A percentile compares a stretch with the other conserved stretches of the same genome.
phyloP scores from a whole-genome alignment of 2,888 invertebrate species.

The Diadegma fenestrale region DNA sequence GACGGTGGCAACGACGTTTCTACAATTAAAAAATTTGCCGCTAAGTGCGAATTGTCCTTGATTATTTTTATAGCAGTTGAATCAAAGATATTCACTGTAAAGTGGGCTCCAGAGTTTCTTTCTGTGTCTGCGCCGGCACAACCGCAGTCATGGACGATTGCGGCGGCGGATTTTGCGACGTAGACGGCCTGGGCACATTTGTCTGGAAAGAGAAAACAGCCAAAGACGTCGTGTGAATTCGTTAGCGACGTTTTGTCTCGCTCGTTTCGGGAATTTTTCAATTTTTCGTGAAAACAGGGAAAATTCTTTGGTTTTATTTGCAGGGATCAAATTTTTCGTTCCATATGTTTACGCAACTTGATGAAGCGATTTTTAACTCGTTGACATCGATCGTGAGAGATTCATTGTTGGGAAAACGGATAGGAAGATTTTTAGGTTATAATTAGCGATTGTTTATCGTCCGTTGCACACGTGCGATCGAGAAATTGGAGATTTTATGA shows the following conservation, averaged over 20 bases:
- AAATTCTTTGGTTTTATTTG: too few species aligned
- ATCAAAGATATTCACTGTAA: constrained; percentile 78
- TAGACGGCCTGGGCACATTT: constrained; percentile 80
- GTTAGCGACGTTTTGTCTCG: too few species aligned
- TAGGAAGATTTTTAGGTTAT: not conserved
- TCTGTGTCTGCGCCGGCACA: constrained; percentile 76
- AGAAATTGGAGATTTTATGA: constrained; percentile 19
- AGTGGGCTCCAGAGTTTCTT: constrained; percentile 79
- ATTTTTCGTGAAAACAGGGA: too few species aligned
- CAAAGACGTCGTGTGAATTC: too few species aligned
- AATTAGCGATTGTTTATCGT: not conserved
- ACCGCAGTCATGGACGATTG: constrained; percentile 78
- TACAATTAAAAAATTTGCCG: constrained; percentile 82
- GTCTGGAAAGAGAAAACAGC: constrained; percentile 74
- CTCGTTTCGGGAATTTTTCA: too few species aligned
- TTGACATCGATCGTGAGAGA: not conserved
- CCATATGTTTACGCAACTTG: not conserved
- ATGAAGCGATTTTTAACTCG: not conserved
- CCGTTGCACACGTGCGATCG: not conserved
- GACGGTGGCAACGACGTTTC: constrained; percentile 93
- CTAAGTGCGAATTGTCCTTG: not conserved
- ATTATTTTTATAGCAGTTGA: not conserved
- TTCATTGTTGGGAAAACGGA: not conserved
- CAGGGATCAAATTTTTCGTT: not conserved
- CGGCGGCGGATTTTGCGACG: constrained; percentile 78